phyloP scores from a whole-genome alignment of 2,888 invertebrate species.

The Andrena chrysosceles region DNA sequence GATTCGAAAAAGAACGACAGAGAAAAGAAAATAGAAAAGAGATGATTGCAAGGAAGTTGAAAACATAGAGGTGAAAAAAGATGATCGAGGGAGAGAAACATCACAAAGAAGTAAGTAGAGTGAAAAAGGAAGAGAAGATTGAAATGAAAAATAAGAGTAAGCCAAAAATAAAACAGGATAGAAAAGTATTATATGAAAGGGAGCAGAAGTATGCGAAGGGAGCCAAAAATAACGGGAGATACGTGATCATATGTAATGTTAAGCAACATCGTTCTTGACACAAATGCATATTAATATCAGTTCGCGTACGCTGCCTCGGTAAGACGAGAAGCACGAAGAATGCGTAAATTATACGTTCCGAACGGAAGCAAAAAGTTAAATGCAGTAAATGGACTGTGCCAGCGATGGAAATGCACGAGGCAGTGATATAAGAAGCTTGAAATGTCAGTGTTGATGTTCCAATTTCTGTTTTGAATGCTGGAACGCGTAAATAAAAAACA shows the following conservation, averaged over 20 bases:
- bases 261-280: constrained; percentile 79
- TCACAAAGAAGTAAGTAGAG: too few species aligned
- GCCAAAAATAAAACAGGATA: too few species aligned
- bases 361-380: constrained; percentile 43
- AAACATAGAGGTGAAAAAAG: too few species aligned
- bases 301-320: constrained; percentile 33
- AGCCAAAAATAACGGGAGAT: background rate
- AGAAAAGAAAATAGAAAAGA: constrained; percentile 10
- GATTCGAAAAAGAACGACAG: background rate
- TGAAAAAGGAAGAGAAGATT: too few species aligned
- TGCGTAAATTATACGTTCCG: constrained; percentile 44
- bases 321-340: constrained; percentile 53
- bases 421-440: constrained; percentile 29
- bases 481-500: too few species aligned
- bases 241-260: constrained; percentile 65
- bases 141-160: too few species aligned
- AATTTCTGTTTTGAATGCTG: constrained; percentile 4
- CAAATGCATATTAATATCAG: constrained; percentile 75
- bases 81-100: too few species aligned
- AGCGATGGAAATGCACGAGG: constrained; percentile 11
- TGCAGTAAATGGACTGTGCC: constrained; percentile 35
- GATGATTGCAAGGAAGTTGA: constrained; percentile 12
- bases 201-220: too few species aligned
- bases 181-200: too few species aligned
- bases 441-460: background rate